Evolutionary conservation across 2,113 vertebrate species (phyloP), one percentile per base, ranked within the genome.

Genomic region (Pogona vitticeps): DNA sequence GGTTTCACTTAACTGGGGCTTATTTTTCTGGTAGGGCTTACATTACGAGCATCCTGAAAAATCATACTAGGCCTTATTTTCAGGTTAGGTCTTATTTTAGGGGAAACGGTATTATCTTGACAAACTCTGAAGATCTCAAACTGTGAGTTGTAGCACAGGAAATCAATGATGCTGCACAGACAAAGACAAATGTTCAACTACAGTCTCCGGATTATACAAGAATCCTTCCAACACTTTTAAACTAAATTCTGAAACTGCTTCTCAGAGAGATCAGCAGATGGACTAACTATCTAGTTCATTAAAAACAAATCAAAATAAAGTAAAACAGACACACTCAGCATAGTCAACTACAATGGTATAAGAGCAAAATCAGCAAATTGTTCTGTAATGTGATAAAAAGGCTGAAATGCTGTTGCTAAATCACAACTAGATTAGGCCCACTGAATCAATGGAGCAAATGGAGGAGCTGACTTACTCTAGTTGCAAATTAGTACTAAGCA

Each of bases 301-400:
- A 38, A 73, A 83, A 73, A n/a, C n/a, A n/a, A n/a, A n/a, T n/a
- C 46, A 52, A 52, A 52, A 6, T 52, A 52, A 52, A 52, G 10
- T 52, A 52, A 52, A 59, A 14, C 56, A 85, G 84, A 56, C 9
- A 20, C 77, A 36, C 68, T 33, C 36, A 59, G 33, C 14, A 36
- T 20, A 72, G 65, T 38, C 70, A 86, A 42, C 36, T 31, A 42
- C 13, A 61, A 42, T 73, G 58, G 56, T 28, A 80, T 31, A 81
- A 21, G 20, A 80, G 40, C 21, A 36, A 26, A 4, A 63, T 80
- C 58, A 80, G 78, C 78, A 80, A 80, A 86, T 75, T 86, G 77
- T 80, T 40, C 4, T 20, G 56, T 10, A 52, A 52, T 10, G n/a
- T n/a, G n/a, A n/a, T n/a, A n/a, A 52, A 52, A 52, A 6, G 46